phyloP scores from a whole-genome alignment of 2,113 vertebrate genomes.

The Oxyruncus cristatus region DNA sequence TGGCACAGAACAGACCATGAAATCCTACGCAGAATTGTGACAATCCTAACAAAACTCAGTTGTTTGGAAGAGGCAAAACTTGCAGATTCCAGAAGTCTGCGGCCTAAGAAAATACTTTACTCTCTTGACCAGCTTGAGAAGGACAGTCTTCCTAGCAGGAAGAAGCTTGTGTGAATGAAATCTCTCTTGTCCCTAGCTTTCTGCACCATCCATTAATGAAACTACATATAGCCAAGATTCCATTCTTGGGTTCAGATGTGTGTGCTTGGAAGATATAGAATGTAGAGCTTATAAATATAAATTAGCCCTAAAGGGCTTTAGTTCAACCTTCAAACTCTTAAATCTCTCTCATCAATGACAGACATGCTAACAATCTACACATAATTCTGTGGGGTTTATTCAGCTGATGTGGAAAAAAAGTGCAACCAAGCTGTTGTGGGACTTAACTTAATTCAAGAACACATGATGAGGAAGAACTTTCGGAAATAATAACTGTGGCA shows the following conservation, averaged over 20 bases:
- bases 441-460: background rate
- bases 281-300: background rate
- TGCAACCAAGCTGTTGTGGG: background rate
- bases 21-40: background rate
- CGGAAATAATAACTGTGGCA: background rate
- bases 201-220: background rate
- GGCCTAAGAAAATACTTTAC: background rate
- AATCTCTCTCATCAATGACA: background rate
- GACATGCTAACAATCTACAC: background rate
- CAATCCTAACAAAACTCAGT: background rate
- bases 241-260: background rate
- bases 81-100: background rate
- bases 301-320: background rate
- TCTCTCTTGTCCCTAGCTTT: background rate
- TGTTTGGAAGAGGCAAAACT: background rate
- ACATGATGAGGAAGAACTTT: background rate
- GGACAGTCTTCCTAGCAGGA: background rate
- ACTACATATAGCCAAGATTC: background rate
- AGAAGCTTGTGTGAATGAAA: background rate
- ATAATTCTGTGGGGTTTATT: background rate
- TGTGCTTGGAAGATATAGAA: background rate
- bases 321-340: conserved; percentile 1
- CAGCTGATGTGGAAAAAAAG: background rate
- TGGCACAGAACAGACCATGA: background rate
- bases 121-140: background rate